A percentile compares a stretch with the other conserved stretches of the same genome.
phyloP scores from a whole-genome alignment of 2,797 vertebrate species.

The Hypotaenidia okinawae region DNA sequence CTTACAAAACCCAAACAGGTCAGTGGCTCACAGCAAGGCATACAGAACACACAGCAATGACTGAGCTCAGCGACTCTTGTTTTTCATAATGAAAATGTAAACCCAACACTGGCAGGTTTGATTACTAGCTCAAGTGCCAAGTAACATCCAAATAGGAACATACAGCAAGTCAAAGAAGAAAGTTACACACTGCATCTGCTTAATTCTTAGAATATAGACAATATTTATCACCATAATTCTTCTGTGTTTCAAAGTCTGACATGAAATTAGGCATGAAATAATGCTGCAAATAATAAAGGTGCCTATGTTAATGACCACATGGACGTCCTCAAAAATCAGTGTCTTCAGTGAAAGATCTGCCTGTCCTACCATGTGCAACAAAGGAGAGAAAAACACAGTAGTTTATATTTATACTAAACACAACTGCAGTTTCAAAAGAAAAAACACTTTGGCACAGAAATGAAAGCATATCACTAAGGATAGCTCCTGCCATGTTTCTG shows the following conservation, averaged over 20 bases:
- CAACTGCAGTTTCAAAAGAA: not conserved
- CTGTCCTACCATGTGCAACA: not conserved
- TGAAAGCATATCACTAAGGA: not conserved
- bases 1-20: constrained; percentile 15
- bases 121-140: not conserved
- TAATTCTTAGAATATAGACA: not conserved
- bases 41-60: not conserved
- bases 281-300: not conserved
- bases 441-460: not conserved
- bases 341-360: not conserved
- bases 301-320: not conserved
- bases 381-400: not conserved
- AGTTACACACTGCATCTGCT: not conserved
- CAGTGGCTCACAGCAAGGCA: constrained; percentile 5
- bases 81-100: not conserved
- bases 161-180: constrained; percentile 15
- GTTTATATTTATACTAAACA: not conserved
- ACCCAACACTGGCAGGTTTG: not conserved
- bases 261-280: constrained; percentile 35
- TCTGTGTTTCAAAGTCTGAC: constrained; percentile 5
- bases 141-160: not conserved
- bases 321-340: not conserved
- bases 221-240: constrained; percentile 28
- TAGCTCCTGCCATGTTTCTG: not conserved
- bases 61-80: not conserved